Evolutionary conservation across 2,797 vertebrate genomes (phyloP), one percentile per base, ranked within the genome.

Genomic region (Otolemur crassicaudatus): DNA sequence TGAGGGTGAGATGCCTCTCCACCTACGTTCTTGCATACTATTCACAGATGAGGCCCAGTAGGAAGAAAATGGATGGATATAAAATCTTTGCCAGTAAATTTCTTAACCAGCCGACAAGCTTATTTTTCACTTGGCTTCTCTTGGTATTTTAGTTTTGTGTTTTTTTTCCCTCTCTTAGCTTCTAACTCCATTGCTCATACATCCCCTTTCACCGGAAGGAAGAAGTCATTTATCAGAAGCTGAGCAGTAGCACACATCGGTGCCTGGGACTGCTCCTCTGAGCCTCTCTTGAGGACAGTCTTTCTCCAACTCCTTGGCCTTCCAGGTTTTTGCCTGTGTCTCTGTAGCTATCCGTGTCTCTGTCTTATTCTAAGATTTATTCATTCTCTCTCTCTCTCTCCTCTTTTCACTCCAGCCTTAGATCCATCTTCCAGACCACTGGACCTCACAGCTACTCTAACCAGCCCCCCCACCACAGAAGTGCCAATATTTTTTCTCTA

Each of bases 51-150:
- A n/a, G 25, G 46, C 49, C 85, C 34, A 2, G 90, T 95, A 87
- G 31, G n/a, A 87, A 87, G 53, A 89, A 93, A 95, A 94, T 22
- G 14, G 25, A 40, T 90, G 7, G 27, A 17, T 73, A 70, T 34
- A 79, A 95, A 89, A 86, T 31, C 23, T 58, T 88, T 90, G 7
- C 72, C 1, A 5, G 22, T 49, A 84, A 81, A 90, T 77, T 92
- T 86, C 58, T 73, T 90, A 88, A 90, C 49, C 25, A 83, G 65
- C 4, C 1, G 23, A 92, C 40, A 88, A 85, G 13, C 27, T 88
- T 93, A 63, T 84, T 93, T 94, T 96, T 97, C 29, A 63, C 76
- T n/a, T 79, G 53, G 25, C 46, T 97, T 90, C 70, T 49, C 31
- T 85, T 87, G 75, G 12, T 86, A 87, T 91, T 93, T 86, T 53